Evolutionary conservation across 2,113 vertebrate species (phyloP).

Genomic region (Aphelocoma coerulescens): DNA sequence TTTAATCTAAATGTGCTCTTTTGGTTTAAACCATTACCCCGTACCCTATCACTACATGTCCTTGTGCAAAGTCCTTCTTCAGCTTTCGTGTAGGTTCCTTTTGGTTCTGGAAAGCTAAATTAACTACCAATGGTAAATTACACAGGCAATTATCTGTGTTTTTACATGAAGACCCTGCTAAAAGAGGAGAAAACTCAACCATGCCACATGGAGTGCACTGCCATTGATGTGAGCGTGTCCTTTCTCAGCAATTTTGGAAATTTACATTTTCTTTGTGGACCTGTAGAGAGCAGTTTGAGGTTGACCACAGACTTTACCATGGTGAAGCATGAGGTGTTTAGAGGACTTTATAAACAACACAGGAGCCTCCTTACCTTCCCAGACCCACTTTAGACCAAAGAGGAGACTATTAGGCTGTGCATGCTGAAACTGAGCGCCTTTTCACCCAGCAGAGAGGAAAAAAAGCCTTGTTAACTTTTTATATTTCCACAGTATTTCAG

Average conservation of each 20-base stretch:
- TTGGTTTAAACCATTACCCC: not conserved
- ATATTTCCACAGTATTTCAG: not conserved
- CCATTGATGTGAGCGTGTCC: rapidly evolving
- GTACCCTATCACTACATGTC: not conserved
- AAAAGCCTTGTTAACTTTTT: not conserved
- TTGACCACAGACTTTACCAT: not conserved
- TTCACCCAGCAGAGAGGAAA: not conserved
- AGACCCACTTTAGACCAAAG: not conserved
- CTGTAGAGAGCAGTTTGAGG: not conserved
- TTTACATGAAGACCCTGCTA: not conserved
- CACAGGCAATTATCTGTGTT: not conserved
- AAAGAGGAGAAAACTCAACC: not conserved
- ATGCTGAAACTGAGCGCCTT: not conserved
- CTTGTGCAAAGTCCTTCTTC: not conserved
- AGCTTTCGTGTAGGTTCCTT: not conserved
- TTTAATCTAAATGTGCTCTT: not conserved
- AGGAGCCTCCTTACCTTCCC: not conserved
- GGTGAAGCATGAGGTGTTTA: not conserved
- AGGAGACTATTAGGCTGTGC: not conserved
- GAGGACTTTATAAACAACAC: not conserved
- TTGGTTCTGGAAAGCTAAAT: not conserved
- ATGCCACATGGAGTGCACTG: rapidly evolving
- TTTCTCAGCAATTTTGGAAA: not conserved
- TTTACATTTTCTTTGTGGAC: not conserved
- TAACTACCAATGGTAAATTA: not conserved